phyloP scores from a whole-genome alignment of 2,888 invertebrate genomes.

The Zaprionus obscuricornis region DNA sequence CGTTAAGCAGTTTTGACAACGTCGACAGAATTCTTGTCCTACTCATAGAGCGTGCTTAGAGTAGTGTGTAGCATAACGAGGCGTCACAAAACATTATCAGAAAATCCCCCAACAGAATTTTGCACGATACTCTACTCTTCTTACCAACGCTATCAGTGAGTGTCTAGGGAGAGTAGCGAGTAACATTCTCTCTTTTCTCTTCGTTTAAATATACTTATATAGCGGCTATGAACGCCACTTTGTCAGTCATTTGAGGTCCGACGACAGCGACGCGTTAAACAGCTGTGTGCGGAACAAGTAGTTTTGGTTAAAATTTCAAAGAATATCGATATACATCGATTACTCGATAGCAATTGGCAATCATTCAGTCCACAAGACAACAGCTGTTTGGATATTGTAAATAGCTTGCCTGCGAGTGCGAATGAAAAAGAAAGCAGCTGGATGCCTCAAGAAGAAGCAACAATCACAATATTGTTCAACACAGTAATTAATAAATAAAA shows the following conservation, averaged over 20 bases:
- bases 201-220: constrained; percentile 31
- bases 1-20: constrained; percentile 22
- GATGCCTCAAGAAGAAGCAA: constrained; percentile 36
- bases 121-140: constrained; percentile 19
- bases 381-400: constrained; percentile 52
- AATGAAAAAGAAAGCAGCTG: constrained; percentile 62
- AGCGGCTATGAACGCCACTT: constrained; percentile 14
- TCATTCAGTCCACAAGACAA: constrained; percentile 24
- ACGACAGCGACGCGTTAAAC: constrained; percentile 27
- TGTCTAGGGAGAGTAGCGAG: constrained; percentile 7
- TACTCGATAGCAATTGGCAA: constrained; percentile 21
- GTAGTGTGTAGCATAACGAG: constrained; percentile 18
- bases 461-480: constrained; percentile 49
- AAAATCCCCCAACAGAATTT: constrained; percentile 42
- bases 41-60: constrained; percentile 1
- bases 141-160: constrained; percentile 36
- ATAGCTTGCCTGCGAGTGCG: constrained; percentile 45
- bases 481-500: constrained; percentile 58
- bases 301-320: constrained; percentile 11
- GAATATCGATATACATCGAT: constrained; percentile 38
- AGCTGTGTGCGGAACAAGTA: constrained; percentile 26
- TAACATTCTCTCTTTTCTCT: constrained; percentile 13
- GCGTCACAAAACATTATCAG: constrained; percentile 39
- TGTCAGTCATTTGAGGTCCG: constrained; percentile 45
- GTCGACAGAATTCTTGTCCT: constrained; percentile 15